Conservation (phyloP, 2,113 vertebrate species). For the Terrapene triunguis region DNA sequence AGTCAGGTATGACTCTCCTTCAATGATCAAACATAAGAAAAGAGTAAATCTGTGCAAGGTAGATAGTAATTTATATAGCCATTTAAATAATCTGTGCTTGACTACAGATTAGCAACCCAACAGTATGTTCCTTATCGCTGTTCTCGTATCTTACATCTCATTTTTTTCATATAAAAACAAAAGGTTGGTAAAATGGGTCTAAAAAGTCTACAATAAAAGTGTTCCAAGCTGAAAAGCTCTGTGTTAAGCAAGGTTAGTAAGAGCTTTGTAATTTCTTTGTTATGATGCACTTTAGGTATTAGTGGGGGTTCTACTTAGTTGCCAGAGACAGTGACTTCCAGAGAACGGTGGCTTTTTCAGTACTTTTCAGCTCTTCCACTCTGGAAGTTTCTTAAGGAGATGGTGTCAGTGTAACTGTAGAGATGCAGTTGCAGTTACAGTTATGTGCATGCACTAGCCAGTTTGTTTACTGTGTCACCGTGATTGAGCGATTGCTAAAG, state of each 20-base stretch:
- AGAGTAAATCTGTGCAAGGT: background rate
- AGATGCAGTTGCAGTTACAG: constrained; percentile 38
- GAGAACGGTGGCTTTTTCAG: background rate
- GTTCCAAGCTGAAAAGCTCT: background rate
- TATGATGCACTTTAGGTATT: rapidly evolving
- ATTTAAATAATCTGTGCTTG: background rate
- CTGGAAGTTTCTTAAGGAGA: constrained; percentile 54
- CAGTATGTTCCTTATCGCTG: background rate
- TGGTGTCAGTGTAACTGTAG: background rate
- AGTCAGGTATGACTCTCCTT: background rate
- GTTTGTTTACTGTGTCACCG: constrained; percentile 73
- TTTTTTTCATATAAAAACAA: background rate
- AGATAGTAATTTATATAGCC: background rate
- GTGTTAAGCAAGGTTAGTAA: background rate
- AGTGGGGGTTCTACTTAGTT: background rate
- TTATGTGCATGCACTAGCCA: constrained; percentile 18
- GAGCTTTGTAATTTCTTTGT: background rate
- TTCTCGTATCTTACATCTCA: background rate
- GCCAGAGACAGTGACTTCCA: background rate
- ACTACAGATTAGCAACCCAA: background rate
- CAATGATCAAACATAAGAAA: background rate
- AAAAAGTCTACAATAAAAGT: background rate
- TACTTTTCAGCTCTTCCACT: background rate
- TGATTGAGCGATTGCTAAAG: constrained; percentile 67
- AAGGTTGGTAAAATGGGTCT: background rate